These are phyloP conservation scores for Sphaerodactylus townsendi DNA, from an alignment of 2,113 vertebrate genomes.

Conservation along the genomic window DNA sequence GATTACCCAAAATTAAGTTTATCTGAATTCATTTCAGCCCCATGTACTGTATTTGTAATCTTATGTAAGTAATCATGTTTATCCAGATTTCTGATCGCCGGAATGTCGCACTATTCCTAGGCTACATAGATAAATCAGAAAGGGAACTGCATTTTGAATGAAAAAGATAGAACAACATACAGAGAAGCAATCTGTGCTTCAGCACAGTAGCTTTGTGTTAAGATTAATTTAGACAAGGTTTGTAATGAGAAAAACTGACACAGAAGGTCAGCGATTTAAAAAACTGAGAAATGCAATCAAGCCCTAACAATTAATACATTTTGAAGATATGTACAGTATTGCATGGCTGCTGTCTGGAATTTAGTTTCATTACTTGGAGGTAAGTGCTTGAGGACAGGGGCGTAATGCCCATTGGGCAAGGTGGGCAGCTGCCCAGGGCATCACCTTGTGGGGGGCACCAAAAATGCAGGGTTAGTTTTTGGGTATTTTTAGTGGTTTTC, in stretches of 20 bases:
- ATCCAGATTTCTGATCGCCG: neutral
- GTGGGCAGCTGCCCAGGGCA: no score
- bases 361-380: constrained; percentile 5
- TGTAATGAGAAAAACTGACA: neutral
- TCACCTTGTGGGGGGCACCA: no score
- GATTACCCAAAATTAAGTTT: neutral
- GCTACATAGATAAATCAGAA: neutral
- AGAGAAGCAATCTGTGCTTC: neutral
- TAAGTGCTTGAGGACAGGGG: neutral
- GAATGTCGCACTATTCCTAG: neutral
- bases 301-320: constrained; percentile 9
- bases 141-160: neutral
- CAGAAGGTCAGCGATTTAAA: constrained; percentile 11
- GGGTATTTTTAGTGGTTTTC: no score
- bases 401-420: no score
- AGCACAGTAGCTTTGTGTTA: neutral
- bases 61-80: neutral
- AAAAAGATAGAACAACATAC: neutral
- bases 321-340: neutral
- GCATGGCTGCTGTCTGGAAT: constrained; percentile 9
- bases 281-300: neutral
- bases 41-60: neutral
- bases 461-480: no score
- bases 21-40: neutral
- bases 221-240: constrained; percentile 11